These are phyloP conservation scores for Polydrusus tereticollis DNA, from an alignment of 2,888 invertebrate genomes.

Conservation along the genomic window DNA sequence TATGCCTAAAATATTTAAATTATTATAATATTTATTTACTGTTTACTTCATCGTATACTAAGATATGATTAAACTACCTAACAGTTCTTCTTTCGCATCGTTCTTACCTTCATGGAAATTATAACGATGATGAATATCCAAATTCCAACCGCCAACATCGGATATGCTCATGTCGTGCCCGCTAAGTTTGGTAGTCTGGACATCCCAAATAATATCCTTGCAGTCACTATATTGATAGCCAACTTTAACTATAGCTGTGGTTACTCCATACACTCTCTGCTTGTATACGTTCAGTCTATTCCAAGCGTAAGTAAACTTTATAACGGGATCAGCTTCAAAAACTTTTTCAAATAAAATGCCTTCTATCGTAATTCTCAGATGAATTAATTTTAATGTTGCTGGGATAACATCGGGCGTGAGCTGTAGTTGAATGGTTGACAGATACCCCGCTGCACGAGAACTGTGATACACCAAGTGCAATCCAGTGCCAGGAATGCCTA, in stretches of 20 bases:
- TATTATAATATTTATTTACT: neutral
- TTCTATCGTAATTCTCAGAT: constrained; percentile 92
- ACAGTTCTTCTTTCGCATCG: too few relatives aligned
- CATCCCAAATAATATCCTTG: constrained; percentile 94
- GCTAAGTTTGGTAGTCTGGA: constrained; percentile 93
- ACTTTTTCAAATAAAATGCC: constrained; percentile 93
- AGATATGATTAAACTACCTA: too few relatives aligned
- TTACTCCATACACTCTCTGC: constrained; percentile 96
- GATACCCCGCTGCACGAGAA: constrained; percentile 92
- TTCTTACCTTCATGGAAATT: constrained; percentile 93
- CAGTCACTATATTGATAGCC: constrained; percentile 97
- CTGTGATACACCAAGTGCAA: constrained; percentile 97
- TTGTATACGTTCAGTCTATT: constrained; percentile 95
- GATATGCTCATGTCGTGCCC: constrained; percentile 98
- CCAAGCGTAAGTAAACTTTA: constrained; percentile 98
- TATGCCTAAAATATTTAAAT: constrained; percentile 75
- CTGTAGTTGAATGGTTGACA: constrained; percentile 92
- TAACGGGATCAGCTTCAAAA: constrained; percentile 96
- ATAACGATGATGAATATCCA: constrained; percentile 97
- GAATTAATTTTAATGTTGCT: constrained; percentile 85
- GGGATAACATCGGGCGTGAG: constrained; percentile 90
- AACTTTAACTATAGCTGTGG: constrained; percentile 94
- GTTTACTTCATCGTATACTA: neutral
- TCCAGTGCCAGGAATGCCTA: constrained; percentile 92
- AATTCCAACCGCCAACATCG: constrained; percentile 97